A percentile compares a stretch with the other conserved stretches of the same genome.
phyloP scores from a whole-genome alignment of 1,140 invertebrate genomes.

The Hylaeus volcanicus region DNA sequence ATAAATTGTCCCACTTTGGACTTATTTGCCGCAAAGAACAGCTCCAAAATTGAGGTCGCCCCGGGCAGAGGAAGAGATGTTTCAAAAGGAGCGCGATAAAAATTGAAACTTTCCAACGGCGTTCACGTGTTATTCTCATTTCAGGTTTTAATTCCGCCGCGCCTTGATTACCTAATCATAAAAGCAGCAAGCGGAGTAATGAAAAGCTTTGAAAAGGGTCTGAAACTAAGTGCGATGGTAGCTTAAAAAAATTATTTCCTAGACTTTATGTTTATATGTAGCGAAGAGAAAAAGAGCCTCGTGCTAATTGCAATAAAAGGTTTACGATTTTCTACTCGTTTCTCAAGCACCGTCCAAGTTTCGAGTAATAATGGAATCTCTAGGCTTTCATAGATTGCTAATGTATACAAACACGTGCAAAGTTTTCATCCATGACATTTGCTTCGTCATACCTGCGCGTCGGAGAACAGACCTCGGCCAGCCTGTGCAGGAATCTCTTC shows the following conservation, averaged over 20 bases:
- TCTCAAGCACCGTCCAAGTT: too few species aligned
- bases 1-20: slow-evolving; percentile 44
- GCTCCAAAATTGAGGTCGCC: background rate
- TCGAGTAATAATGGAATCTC: too few species aligned
- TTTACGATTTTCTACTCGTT: too few species aligned
- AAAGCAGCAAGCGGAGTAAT: background rate
- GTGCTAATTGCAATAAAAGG: too few species aligned
- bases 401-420: too few species aligned
- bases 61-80: too few species aligned
- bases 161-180: background rate
- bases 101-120: background rate
- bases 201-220: background rate
- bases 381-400: too few species aligned
- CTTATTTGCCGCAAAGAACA: slow-evolving; percentile 30
- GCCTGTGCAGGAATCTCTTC: background rate
- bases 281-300: too few species aligned
- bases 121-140: background rate
- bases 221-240: too few species aligned
- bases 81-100: slow-evolving; percentile 1
- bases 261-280: too few species aligned
- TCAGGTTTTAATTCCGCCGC: background rate
- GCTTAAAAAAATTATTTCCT: too few species aligned
- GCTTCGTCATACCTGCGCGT: background rate
- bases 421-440: background rate
- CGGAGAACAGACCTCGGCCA: background rate